A percentile compares a stretch with the other conserved stretches of the same genome.
These are phyloP conservation scores for Geophilus truncorum DNA, from an alignment of 2,888 invertebrate species.

Conservation along the genomic window DNA sequence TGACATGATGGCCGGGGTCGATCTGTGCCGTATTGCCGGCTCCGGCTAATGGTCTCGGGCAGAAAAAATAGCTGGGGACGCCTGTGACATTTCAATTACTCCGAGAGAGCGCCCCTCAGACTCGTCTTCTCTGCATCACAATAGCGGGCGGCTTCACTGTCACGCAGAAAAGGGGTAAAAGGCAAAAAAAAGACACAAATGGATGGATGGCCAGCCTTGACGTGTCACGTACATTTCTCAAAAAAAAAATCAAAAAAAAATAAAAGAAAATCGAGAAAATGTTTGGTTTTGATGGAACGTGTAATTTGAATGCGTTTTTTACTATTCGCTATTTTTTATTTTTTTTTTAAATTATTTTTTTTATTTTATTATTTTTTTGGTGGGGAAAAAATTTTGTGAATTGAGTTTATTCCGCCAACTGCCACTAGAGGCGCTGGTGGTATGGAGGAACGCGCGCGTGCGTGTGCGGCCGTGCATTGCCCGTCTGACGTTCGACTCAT, in stretches of 20 bases:
- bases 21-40: background rate
- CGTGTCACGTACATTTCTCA: background rate
- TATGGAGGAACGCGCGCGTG: no score
- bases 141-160: background rate
- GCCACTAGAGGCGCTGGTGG: background rate
- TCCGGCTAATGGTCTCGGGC: background rate
- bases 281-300: background rate
- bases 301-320: background rate
- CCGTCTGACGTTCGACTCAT: background rate
- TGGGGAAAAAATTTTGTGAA: background rate
- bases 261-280: background rate
- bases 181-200: background rate
- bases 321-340: no score
- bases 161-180: background rate
- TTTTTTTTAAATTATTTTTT: background rate
- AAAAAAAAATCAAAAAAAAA: no score
- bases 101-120: background rate
- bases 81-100: conserved; percentile 12
- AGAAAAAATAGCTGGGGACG: background rate
- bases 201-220: background rate
- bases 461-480: background rate
- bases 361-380: background rate
- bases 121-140: background rate
- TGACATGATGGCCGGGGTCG: background rate
- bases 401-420: background rate